phyloP scores from a whole-genome alignment of 2,113 vertebrate species.

The Paralichthys olivaceus region DNA sequence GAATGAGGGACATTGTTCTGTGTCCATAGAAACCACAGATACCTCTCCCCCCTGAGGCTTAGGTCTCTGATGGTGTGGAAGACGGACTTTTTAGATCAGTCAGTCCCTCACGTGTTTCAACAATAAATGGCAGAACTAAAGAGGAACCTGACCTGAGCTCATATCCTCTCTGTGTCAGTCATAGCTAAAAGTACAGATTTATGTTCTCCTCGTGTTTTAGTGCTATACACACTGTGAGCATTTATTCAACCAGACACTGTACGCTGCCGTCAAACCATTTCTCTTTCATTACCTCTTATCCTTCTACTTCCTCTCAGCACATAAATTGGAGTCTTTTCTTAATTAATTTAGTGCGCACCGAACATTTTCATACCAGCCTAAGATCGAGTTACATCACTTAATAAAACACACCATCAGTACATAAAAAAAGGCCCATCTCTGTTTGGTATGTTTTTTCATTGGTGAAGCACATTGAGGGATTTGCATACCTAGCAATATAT shows the following conservation, averaged over 20 bases:
- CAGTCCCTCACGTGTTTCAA: constrained; percentile 51
- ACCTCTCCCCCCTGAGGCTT: constrained; percentile 59
- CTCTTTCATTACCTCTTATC: constrained; percentile 70
- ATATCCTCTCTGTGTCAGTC: constrained; percentile 50
- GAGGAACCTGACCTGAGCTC: constrained; percentile 39
- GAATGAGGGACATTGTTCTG: constrained; percentile 71
- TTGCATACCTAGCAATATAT: constrained; percentile 99
- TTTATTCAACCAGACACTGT: constrained; percentile 65
- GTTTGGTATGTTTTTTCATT: constrained; percentile 57
- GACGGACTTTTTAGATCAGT: constrained; percentile 72
- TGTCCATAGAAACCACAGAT: constrained; percentile 69
- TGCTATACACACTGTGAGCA: constrained; percentile 44
- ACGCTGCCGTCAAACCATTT: constrained; percentile 66
- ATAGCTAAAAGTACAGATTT: constrained; percentile 31
- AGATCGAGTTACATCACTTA: constrained; percentile 67
- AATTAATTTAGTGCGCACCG: constrained; percentile 75
- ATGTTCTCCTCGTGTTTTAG: constrained; percentile 54
- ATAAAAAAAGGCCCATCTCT: constrained; percentile 58
- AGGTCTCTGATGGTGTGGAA: constrained; percentile 66
- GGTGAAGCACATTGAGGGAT: constrained; percentile 66
- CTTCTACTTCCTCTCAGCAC: constrained; percentile 70
- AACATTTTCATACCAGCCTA: constrained; percentile 61
- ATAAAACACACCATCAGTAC: constrained; percentile 73
- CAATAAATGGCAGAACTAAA: constrained; percentile 56
- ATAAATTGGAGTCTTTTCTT: constrained; percentile 75